A percentile compares a stretch with the other conserved stretches of the same genome.
phyloP scores from a whole-genome alignment of 2,888 invertebrate genomes.

The Pollenia angustigena region DNA sequence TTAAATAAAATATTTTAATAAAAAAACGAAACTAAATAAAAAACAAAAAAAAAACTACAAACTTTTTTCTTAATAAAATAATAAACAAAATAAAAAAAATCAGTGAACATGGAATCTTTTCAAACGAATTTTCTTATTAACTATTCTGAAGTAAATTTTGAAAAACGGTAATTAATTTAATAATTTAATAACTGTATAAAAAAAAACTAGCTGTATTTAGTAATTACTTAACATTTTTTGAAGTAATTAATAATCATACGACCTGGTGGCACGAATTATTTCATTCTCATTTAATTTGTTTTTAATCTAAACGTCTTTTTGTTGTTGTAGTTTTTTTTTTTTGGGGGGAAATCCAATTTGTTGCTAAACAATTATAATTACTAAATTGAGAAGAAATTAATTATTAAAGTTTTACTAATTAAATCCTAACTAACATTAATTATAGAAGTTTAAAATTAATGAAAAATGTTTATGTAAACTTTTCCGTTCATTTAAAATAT shows the following conservation, averaged over 20 bases:
- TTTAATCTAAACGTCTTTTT: neutral
- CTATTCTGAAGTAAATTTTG: constrained; percentile 27
- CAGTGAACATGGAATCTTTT: constrained; percentile 41
- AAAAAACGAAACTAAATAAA: neutral
- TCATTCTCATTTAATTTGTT: constrained; percentile 9
- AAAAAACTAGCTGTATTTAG: neutral
- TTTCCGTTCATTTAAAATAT: too few relatives aligned
- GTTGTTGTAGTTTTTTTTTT: neutral
- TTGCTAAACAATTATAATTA: neutral
- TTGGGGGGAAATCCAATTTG: neutral
- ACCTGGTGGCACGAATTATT: neutral
- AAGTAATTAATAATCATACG: neutral
- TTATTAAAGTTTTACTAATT: too few relatives aligned
- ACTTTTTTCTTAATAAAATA: neutral
- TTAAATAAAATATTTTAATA: neutral
- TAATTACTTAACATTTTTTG: neutral
- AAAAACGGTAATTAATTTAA: constrained; percentile 44
- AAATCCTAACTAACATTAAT: too few relatives aligned
- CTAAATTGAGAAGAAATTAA: neutral
- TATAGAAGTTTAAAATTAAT: too few relatives aligned
- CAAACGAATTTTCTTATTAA: constrained; percentile 28
- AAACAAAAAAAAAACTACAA: too few relatives aligned
- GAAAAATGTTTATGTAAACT: too few relatives aligned
- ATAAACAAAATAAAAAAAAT: constrained; percentile 3
- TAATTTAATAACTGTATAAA: neutral